Base-by-base conservation (phyloP, 2,113 vertebrate species). In the Melierax canorus region DNA sequence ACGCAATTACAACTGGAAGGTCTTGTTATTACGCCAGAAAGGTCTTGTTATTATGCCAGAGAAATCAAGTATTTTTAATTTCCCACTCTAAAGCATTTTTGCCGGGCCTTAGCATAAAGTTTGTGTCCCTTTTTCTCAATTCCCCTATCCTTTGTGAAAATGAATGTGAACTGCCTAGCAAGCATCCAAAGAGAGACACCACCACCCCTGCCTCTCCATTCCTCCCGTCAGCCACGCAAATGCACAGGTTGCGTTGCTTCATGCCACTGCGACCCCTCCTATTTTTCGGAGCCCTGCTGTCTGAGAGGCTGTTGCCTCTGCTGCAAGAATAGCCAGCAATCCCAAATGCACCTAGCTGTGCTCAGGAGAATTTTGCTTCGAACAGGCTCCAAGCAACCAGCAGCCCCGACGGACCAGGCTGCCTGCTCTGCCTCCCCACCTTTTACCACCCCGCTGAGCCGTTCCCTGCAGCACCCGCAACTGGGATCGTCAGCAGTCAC, bases 101-200 rank as follows among this genome's bases (percentile, higher is more conserved):
- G 11, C 29, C 76, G 77, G 64, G 18, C 36, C 36, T 71, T 34
- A 71, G 4, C 36, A 41, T 15, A 45, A 59, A 51, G 1, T 36
- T 34, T 41, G 4, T 21, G 24, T 41, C 17, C 5, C 38, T 66
- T 81, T n/a, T 45, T 20, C 48, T 30, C 19, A 34, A 1, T 41
- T 45, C 22, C 53, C 32, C 13, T 17, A 29, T 29, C 29, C 22
- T 41, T 56, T 68, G 13, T 51, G 34, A 58, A 86, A 82, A 67
- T 1, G 3, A 68, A 45, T 3, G 8, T 12, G 10, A 85, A 20
- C 32, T 17, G 22, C 50, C 30, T 63, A 76, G 39, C 39, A 85
- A 75, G 23, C 0, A 0, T 34, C 36, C 4, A 0, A 34, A 80
- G 19, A 73, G 34, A n/a, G 45, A 23, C 17, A 30, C 17, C 19